phyloP scores from a whole-genome alignment of 2,797 vertebrate genomes.

The Rhincodon typus region DNA sequence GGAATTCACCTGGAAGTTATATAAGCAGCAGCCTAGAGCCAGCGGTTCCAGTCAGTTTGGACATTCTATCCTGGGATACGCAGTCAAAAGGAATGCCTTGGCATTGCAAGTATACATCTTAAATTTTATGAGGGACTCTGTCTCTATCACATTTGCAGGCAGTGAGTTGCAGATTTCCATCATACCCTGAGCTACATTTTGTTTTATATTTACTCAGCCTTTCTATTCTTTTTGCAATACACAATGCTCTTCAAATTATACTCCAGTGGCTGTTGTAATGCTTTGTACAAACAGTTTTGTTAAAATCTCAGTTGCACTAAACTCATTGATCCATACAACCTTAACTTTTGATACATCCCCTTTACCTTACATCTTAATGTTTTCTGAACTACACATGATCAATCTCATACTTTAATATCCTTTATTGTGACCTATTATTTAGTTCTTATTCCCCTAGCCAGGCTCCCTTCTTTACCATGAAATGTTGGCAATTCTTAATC shows the following conservation, averaged over 20 bases:
- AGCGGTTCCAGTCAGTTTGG: too few species aligned
- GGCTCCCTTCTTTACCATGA: neutral
- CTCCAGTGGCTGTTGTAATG: neutral
- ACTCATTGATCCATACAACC: neutral
- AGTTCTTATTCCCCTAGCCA: neutral
- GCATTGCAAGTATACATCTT: too few species aligned
- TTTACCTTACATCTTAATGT: neutral
- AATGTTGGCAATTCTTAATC: neutral
- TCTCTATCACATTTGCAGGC: too few species aligned
- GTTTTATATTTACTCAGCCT: too few species aligned
- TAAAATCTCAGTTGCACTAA: neutral
- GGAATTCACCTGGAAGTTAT: too few species aligned
- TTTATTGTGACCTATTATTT: neutral
- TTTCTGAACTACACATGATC: neutral
- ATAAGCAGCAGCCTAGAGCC: too few species aligned
- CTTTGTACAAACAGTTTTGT: neutral
- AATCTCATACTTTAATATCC: neutral
- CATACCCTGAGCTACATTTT: too few species aligned
- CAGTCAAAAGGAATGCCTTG: too few species aligned
- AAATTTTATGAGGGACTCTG: too few species aligned
- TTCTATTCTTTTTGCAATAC: neutral
- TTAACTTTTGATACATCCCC: neutral
- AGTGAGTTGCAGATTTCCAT: too few species aligned
- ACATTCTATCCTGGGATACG: too few species aligned
- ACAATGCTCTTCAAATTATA: neutral